Evolutionary conservation across 2,113 vertebrate genomes (phyloP), one percentile per base, ranked within the genome.

Genomic region (Syngnathus typhle): DNA sequence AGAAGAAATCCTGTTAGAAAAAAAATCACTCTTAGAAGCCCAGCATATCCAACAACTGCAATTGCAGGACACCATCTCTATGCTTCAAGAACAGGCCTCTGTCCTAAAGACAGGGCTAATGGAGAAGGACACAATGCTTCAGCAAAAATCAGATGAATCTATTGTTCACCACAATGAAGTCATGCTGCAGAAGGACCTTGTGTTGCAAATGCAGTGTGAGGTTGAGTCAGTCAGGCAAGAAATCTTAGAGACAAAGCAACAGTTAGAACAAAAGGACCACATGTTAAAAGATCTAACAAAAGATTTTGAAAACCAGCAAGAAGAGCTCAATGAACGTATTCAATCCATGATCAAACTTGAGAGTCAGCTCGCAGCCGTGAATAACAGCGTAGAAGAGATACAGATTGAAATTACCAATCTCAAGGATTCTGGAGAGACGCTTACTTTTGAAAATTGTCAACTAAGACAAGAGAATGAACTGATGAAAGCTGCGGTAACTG

Each of bases 31-130:
- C 65, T 70, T 84, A 32, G 86, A 78, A 72, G 71, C 60, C 47
- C 81, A 88, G 73, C 83, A 78, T 60, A 71, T 81, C 37, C 88
- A 92, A 41, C 76, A 93, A 55, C 68, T 75, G 65, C 81, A 83
- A 4, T 87, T 86, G 5, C 86, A 92, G 67, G 91, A 94, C 55
- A 86, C 86, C 0, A 60, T 90, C 0, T 71, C 84, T 0, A 70
- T 87, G 49, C 84, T 94, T 23, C 88, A 93, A 78, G 87, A 93
- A 16, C 90, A 93, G 78, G 79, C 89, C 16, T 75, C 79, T 12
- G 89, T 82, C 2, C 23, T 93, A 16, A 91, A 86, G 79, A 70
- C 84, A 4, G 87, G 82, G 37, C 81, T 93, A 7, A 73, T 87
- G 81, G 81, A 88, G 71, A 92, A 84, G 19, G 91, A 88, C 19